Conservation (phyloP, 2,797 vertebrate genomes). For the Meriones psammophilus region DNA sequence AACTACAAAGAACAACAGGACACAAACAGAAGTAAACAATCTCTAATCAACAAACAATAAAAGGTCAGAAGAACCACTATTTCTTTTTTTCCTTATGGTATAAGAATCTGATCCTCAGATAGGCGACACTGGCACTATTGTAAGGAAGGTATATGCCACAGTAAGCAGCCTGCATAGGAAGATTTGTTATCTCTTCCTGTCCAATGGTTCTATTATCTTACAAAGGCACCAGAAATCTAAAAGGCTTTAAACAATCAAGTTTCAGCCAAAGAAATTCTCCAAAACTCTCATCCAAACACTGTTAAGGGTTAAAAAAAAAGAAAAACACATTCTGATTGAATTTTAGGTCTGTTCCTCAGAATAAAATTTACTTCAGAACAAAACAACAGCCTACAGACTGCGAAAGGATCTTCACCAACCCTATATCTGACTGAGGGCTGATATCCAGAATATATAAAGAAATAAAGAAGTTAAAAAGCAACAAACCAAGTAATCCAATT, state of each 20-base stretch:
- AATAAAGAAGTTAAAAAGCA: no score
- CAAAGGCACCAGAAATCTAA: not conserved
- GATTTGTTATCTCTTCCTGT: not conserved
- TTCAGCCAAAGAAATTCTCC: not conserved
- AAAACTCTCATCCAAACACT: not conserved
- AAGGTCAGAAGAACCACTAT: not conserved
- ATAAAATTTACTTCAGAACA: not conserved
- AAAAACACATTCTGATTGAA: not conserved
- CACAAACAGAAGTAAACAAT: not conserved
- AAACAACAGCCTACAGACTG: no score
- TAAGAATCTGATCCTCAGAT: not conserved
- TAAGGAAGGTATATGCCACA: no score
- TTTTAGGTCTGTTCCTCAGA: not conserved
- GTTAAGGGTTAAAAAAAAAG: no score
- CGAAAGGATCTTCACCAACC: no score
- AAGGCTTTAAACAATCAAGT: not conserved
- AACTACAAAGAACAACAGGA: not conserved
- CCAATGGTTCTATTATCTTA: not conserved
- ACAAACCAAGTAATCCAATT: no score
- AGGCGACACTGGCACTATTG: not conserved
- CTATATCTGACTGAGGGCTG: no score
- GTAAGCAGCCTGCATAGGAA: not conserved
- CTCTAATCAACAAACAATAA: not conserved
- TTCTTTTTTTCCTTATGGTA: not conserved
- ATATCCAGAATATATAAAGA: no score